Percentiles rank a stretch among this genome's conserved stretches.
These are phyloP conservation scores for Acipenser transmontanus DNA, from an alignment of 2,797 vertebrate genomes.

Conservation along the genomic window DNA sequence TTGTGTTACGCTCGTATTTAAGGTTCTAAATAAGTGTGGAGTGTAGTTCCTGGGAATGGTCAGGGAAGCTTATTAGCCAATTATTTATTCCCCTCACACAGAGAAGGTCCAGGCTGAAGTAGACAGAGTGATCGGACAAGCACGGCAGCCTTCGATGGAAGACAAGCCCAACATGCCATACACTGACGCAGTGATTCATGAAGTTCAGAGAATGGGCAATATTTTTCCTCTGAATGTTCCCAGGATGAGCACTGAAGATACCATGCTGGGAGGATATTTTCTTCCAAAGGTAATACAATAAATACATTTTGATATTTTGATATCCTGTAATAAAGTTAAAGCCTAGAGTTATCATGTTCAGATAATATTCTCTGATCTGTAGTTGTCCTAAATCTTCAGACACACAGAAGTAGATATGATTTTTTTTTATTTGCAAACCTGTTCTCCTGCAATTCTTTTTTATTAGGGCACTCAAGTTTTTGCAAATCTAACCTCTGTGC, in stretches of 20 bases:
- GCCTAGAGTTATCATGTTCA: no score
- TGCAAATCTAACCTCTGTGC: slow-evolving; percentile 50
- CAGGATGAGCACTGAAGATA: slow-evolving; percentile 52
- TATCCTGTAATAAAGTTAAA: no score
- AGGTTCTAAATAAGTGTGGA: no score
- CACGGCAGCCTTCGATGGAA: slow-evolving; percentile 44
- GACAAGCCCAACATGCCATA: slow-evolving; percentile 67
- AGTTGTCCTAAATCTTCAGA: no score
- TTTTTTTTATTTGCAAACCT: slow-evolving; percentile 4
- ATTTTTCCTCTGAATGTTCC: slow-evolving; percentile 59
- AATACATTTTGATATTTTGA: no score
- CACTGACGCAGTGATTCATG: slow-evolving; percentile 71
- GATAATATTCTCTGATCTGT: no score
- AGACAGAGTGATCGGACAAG: slow-evolving; percentile 60
- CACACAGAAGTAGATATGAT: background rate
- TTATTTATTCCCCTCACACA: slow-evolving; percentile 25
- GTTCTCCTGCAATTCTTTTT: background rate
- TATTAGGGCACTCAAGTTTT: slow-evolving; percentile 57
- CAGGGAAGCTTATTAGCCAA: no score
- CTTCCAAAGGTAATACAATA: slow-evolving; percentile 67
- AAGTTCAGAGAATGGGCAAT: slow-evolving; percentile 66
- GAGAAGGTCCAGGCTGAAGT: slow-evolving; percentile 77
- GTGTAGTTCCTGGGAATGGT: no score
- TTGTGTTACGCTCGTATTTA: no score
- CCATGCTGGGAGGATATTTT: slow-evolving; percentile 49